Base-by-base conservation (phyloP, 64 coral and sea anemone genomes). In the Porites lutea region DNA sequence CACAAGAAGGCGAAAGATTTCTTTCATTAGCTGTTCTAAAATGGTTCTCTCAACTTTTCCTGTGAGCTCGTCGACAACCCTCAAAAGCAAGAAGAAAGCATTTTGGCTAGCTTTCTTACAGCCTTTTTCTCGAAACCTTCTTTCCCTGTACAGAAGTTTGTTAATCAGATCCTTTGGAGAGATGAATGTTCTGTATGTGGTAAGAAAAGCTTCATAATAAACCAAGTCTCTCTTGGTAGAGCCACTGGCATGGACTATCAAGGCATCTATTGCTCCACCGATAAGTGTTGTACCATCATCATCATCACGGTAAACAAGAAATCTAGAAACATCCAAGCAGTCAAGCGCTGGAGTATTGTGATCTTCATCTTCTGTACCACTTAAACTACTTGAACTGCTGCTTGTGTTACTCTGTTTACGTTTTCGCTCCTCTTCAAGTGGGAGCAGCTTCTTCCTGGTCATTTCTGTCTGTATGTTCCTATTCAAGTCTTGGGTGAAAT, bases 101-200 rank as follows among this genome's bases (percentile, higher is more conserved):
- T 91, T 96, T 73, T 99, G 97, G 85, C 97, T 99, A 52, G 97
- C 97, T 91, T 93, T 96, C 72, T 99, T 99, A 47, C 93, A 89
- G 58, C 94, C 94, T 82, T 89, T 99, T 74, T 96, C 97, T 4
- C 90, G 87, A 69, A 99, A 96, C 66, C 97, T 96, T 61, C 94
- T 92, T 87, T 95, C 97, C 78, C 97, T 82, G 59, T 99, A 99
- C 14, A 99, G 78, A 48, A 99, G 86, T 52, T 96, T 96, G 74
- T 71, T 96, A 51, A 99, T 99, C 37, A 99, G 63, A 3, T 99
- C 91, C 49, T 94, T 92, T 0, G 94, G 75, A 16, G 97, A 80
- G 46, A 99, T 96, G 60, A 96, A 99, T 46, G 97, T 96, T 65
- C 97, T 79, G 65, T 99, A 99, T 4, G 97, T 99, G 0, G 94